Evolutionary conservation across 2,797 vertebrate genomes (phyloP).

Genomic region (Odontamblyopus rebecca): DNA sequence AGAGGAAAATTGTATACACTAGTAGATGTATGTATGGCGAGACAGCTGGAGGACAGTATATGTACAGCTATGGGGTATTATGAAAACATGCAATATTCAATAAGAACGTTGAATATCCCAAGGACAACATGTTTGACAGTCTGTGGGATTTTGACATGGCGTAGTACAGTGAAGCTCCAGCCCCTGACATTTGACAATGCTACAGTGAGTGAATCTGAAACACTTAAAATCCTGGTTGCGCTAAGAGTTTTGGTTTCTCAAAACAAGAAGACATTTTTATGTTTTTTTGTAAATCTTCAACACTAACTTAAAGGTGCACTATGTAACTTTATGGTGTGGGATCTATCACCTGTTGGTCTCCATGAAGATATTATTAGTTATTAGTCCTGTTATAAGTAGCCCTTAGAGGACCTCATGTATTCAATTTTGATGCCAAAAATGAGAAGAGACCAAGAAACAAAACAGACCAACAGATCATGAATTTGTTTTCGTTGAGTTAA

Average conservation of each 20-base stretch:
- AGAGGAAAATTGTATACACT: constrained; percentile 12
- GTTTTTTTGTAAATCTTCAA: background rate
- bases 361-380: too few relatives aligned
- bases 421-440: background rate
- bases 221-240: background rate
- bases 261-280: background rate
- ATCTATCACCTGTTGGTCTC: too few relatives aligned
- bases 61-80: background rate
- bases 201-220: background rate
- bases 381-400: too few relatives aligned
- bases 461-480: background rate
- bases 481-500: background rate
- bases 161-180: background rate
- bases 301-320: too few relatives aligned
- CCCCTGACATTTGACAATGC: background rate
- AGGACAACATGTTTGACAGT: background rate
- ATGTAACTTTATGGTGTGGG: too few relatives aligned
- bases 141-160: background rate
- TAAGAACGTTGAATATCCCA: background rate
- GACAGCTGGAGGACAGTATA: background rate
- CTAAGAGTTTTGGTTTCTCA: background rate
- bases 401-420: background rate
- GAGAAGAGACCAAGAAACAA: background rate
- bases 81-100: constrained; percentile 10
- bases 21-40: constrained; percentile 13